A percentile compares a stretch with the other conserved stretches of the same genome.
Conservation (phyloP, 2,888 invertebrate genomes). For the Tipula helvola region DNA sequence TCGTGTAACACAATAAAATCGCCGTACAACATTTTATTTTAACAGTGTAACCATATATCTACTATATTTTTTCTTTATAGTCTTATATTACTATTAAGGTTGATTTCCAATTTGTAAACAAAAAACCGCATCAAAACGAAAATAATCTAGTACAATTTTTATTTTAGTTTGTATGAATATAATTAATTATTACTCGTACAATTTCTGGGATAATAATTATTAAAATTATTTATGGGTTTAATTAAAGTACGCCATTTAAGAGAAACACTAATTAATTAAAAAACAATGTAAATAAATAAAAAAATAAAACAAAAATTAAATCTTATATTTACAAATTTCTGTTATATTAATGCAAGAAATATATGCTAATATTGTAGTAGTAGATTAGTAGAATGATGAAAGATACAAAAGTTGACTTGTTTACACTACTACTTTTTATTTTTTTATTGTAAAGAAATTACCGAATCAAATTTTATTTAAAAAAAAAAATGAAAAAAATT, state of each 20-base stretch:
- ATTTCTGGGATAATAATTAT: neutral
- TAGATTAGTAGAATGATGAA: neutral
- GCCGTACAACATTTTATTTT: neutral
- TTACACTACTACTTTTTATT: neutral
- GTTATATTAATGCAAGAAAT: neutral
- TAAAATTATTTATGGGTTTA: neutral
- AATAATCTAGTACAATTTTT: neutral
- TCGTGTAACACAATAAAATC: conserved; percentile 30
- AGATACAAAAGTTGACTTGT: neutral
- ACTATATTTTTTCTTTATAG: neutral
- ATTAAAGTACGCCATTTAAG: neutral
- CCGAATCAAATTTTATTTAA: neutral
- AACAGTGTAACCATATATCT: neutral
- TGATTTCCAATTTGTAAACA: neutral
- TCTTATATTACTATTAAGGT: neutral
- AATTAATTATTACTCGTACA: neutral
- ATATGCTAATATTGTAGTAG: neutral
- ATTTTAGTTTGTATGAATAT: neutral
- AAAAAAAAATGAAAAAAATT: neutral
- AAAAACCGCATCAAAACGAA: neutral
- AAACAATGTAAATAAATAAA: neutral
- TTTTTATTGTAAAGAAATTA: neutral
- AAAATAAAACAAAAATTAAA: neutral
- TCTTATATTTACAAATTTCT: neutral
- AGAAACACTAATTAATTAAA: neutral